phyloP scores from a whole-genome alignment of 2,888 invertebrate species.

The Cinara cedri region DNA sequence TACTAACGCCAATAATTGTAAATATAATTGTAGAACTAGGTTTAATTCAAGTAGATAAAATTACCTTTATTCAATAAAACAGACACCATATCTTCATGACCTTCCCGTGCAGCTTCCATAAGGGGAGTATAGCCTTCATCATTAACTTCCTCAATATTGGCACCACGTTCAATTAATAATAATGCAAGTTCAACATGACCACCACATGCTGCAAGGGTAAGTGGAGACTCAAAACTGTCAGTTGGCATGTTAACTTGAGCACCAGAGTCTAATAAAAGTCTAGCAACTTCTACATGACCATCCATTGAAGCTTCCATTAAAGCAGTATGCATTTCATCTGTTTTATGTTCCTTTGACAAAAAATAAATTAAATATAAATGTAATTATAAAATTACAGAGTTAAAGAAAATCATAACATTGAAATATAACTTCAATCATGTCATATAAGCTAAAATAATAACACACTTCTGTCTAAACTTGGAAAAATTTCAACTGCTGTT shows the following conservation, averaged over 20 bases:
- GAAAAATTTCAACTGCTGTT: too few species aligned
- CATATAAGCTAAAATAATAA: too few species aligned
- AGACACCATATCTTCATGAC: constrained; percentile 98
- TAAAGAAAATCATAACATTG: too few species aligned
- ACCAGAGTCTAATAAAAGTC: constrained; percentile 91
- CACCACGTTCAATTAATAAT: constrained; percentile 93
- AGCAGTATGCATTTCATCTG: constrained; percentile 99
- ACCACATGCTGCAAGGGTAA: constrained; percentile 97
- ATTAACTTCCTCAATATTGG: constrained; percentile 98
- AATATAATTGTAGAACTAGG: too few species aligned
- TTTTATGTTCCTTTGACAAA: constrained; percentile 86
- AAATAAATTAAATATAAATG: constrained; percentile 14
- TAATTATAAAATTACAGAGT: not conserved
- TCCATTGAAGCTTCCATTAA: constrained; percentile 99
- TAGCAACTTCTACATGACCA: constrained; percentile 97
- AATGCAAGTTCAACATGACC: constrained; percentile 97
- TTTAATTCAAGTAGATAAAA: too few species aligned
- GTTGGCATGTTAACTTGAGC: constrained; percentile 99
- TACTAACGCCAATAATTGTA: not conserved
- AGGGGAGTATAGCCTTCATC: constrained; percentile 99
- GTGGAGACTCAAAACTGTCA: constrained; percentile 98
- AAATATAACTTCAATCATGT: too few species aligned
- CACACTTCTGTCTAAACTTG: too few species aligned
- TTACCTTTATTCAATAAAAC: constrained; percentile 84
- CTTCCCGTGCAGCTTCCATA: constrained; percentile 98